Percentiles rank a stretch among this genome's conserved stretches.
phyloP scores from a whole-genome alignment of 2,888 invertebrate species.

The Caenorhabditis plicata region DNA sequence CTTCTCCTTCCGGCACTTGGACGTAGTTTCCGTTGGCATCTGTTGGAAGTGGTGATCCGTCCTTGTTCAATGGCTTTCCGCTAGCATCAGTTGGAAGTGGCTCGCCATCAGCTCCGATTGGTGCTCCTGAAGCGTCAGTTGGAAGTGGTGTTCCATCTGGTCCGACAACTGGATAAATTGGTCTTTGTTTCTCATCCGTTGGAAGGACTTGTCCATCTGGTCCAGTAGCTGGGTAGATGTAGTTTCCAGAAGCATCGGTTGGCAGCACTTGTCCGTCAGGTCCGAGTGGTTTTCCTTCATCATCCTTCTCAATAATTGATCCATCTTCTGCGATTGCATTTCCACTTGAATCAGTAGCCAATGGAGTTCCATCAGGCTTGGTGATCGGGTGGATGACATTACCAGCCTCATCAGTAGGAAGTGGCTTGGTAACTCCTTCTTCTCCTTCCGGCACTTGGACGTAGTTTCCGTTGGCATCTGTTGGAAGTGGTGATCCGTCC shows the following conservation, averaged over 20 bases:
- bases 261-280: conserved; percentile 38
- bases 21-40: conserved; percentile 38
- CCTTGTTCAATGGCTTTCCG: conserved; percentile 19
- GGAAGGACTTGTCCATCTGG: conserved; percentile 16
- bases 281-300: conserved; percentile 38
- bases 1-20: conserved; percentile 29
- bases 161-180: conserved; percentile 9
- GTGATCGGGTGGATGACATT: conserved; percentile 30
- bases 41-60: conserved; percentile 40
- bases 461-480: conserved; percentile 11
- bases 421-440: conserved; percentile 1
- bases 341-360: conserved; percentile 22
- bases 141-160: conserved; percentile 27
- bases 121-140: conserved; percentile 24
- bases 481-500: conserved; percentile 23
- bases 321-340: conserved; percentile 20
- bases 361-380: conserved; percentile 16
- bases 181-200: conserved; percentile 10
- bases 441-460: conserved; percentile 6
- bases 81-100: conserved; percentile 27
- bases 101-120: conserved; percentile 15
- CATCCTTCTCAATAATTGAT: conserved; percentile 19
- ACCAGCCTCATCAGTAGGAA: conserved; percentile 39
- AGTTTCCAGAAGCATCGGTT: conserved; percentile 36
- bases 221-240: conserved; percentile 35